Percentiles rank a stretch among this genome's conserved stretches.
These are phyloP conservation scores for Palythoa grandiflora DNA, from an alignment of 92 coral and sea anemone species.

Conservation along the genomic window DNA sequence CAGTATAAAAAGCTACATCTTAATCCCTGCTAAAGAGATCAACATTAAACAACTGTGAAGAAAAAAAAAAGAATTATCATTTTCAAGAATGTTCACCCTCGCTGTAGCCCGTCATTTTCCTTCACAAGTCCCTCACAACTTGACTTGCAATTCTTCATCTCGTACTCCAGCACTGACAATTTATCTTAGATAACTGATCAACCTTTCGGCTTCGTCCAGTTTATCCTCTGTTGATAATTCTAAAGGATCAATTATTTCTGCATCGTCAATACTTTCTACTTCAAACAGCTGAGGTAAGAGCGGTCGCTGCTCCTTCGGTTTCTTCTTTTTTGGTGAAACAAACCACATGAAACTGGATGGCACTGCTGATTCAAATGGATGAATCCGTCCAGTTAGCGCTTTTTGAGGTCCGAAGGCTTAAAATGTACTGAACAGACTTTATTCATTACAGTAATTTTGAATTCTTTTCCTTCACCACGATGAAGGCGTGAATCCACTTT, in stretches of 20 bases:
- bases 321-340: conserved; percentile 1
- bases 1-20: conserved; percentile 61
- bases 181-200: background rate
- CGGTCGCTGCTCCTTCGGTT: background rate
- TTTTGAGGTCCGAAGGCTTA: too few species aligned
- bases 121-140: background rate
- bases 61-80: background rate
- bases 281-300: background rate
- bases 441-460: too few species aligned
- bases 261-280: background rate
- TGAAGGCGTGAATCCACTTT: too few species aligned
- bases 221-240: background rate
- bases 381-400: too few species aligned
- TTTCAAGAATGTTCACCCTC: background rate
- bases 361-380: background rate
- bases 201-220: background rate
- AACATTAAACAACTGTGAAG: conserved; percentile 9
- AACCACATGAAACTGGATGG: background rate
- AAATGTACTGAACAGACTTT: too few species aligned
- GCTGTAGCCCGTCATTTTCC: background rate
- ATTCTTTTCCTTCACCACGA: too few species aligned
- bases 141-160: background rate
- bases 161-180: background rate
- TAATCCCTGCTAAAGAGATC: conserved; percentile 39
- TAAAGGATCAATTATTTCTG: background rate